phyloP scores from a whole-genome alignment of 2,888 invertebrate genomes.

The Trachelus troglodyta region DNA sequence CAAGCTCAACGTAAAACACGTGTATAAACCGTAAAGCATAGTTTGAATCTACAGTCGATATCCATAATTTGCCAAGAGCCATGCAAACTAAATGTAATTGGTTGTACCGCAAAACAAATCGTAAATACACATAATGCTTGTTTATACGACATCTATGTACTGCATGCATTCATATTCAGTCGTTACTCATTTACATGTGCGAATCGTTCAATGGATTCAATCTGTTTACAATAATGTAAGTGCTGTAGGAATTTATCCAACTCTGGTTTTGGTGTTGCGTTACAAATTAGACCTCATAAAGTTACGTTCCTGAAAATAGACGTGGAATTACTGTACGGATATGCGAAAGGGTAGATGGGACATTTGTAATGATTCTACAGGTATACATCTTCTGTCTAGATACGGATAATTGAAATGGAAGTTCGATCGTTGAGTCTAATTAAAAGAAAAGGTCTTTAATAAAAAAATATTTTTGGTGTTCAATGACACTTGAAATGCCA shows the following conservation, averaged over 20 bases:
- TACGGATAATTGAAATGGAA: neutral
- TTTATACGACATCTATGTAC: constrained; percentile 39
- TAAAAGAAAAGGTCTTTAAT: neutral
- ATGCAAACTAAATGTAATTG: constrained; percentile 41
- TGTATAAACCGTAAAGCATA: neutral
- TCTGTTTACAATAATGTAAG: neutral
- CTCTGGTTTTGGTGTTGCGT: neutral
- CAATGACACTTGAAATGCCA: too few relatives aligned
- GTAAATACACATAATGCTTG: constrained; percentile 46
- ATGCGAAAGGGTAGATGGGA: neutral
- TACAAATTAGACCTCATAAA: neutral
- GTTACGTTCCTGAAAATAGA: neutral
- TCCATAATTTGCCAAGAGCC: neutral
- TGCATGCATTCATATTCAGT: constrained; percentile 19
- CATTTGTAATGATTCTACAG: neutral
- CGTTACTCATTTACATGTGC: constrained; percentile 44
- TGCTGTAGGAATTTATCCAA: neutral
- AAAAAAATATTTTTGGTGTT: too few relatives aligned
- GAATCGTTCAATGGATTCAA: neutral
- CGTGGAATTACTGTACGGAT: neutral
- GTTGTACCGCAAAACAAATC: constrained; percentile 44
- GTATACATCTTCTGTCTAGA: neutral
- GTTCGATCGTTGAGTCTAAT: neutral
- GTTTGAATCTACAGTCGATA: neutral
- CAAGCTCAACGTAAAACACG: neutral